Conservation (phyloP, 1,140 invertebrate species). For the Aphaenogaster floridana region DNA sequence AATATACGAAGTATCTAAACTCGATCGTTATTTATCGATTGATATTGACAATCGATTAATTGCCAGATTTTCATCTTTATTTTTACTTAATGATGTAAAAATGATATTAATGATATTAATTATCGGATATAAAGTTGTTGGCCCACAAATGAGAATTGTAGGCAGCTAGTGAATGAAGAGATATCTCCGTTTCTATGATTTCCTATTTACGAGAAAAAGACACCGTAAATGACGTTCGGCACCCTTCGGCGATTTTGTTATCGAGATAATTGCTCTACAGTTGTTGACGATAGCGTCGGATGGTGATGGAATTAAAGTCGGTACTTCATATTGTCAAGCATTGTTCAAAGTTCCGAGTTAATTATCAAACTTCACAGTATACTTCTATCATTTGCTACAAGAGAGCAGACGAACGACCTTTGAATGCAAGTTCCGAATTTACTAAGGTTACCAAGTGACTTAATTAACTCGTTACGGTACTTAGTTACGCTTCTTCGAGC, state of each 20-base stretch:
- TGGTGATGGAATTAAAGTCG: conserved; percentile 54
- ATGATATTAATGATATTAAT: neutral
- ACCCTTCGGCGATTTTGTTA: conserved; percentile 29
- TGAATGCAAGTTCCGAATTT: conserved; percentile 61
- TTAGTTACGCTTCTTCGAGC: conserved; percentile 52
- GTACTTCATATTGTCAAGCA: conserved; percentile 61
- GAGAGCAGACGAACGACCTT: conserved; percentile 50
- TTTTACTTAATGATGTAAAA: neutral
- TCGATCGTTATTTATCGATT: neutral
- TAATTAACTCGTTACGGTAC: conserved; percentile 60
- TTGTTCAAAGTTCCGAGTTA: conserved; percentile 64
- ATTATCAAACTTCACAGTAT: conserved; percentile 62
- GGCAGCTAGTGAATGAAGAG: neutral
- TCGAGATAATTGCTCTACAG: conserved; percentile 45
- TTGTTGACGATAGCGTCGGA: conserved; percentile 38
- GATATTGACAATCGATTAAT: neutral
- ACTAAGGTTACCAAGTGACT: conserved; percentile 61
- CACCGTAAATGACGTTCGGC: neutral
- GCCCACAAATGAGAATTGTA: neutral
- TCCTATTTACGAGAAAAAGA: neutral
- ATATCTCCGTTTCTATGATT: conserved; percentile 3
- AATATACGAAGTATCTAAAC: neutral
- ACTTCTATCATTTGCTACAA: conserved; percentile 61
- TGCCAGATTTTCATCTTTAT: neutral
- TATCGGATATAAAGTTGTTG: neutral